These are phyloP conservation scores for Panonychus citri DNA, from an alignment of 1,140 invertebrate genomes.

Conservation along the genomic window DNA sequence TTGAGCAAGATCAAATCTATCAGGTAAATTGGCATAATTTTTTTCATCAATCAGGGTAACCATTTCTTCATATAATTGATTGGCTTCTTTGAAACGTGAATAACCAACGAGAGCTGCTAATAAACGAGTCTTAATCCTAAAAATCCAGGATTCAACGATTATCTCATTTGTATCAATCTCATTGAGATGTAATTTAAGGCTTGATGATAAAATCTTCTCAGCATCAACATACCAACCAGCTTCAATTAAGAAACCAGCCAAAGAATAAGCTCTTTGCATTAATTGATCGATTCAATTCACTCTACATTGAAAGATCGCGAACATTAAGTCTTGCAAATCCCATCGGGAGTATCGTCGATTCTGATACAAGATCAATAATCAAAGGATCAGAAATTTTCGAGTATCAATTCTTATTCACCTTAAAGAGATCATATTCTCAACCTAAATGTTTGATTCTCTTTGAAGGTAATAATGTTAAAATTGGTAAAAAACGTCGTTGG, in stretches of 20 bases:
- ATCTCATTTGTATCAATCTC: background rate
- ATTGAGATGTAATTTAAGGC: background rate
- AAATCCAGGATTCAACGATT: background rate
- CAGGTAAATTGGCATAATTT: background rate
- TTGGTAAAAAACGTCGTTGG: background rate
- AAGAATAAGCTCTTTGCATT: background rate
- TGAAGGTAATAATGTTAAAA: background rate
- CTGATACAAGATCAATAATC: no score
- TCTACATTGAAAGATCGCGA: no score
- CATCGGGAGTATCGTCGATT: no score
- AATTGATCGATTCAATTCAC: background rate
- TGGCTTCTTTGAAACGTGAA: background rate
- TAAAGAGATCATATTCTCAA: background rate
- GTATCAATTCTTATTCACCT: no score
- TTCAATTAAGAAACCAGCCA: conserved; percentile 1
- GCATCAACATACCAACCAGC: conserved; percentile 1
- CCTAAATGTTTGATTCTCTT: background rate
- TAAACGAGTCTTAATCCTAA: background rate
- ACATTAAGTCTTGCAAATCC: no score
- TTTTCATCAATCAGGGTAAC: background rate
- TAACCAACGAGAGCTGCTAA: background rate
- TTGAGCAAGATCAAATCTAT: conserved; percentile 33
- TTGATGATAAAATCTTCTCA: background rate
- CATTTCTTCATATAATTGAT: background rate
- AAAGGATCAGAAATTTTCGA: no score